Conservation (phyloP, 1,140 invertebrate genomes). For the Temnothorax longispinosus region DNA sequence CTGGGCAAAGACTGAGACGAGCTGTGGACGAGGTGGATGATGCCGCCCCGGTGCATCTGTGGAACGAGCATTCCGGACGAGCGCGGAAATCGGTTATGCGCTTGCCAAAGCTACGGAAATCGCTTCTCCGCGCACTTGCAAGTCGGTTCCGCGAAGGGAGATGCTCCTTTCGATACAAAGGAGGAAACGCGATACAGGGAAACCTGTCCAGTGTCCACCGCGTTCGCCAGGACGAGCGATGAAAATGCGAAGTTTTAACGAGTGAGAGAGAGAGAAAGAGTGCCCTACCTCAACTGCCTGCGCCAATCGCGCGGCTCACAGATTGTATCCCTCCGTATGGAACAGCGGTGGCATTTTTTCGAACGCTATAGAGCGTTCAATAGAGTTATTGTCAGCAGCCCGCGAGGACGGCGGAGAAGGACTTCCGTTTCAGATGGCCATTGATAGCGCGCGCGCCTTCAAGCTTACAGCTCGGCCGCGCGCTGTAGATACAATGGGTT, state of each 20-base stretch:
- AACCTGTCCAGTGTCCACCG: background rate
- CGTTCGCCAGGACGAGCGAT: background rate
- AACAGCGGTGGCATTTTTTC: conserved; percentile 21
- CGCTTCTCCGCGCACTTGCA: conserved; percentile 15
- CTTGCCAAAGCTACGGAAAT: conserved; percentile 45
- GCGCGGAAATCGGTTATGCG: conserved; percentile 58
- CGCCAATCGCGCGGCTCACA: background rate
- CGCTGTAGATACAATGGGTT: background rate
- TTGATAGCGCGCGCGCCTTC: background rate
- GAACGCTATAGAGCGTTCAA: conserved; percentile 7
- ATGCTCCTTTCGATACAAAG: conserved; percentile 54
- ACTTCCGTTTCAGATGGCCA: conserved; percentile 46
- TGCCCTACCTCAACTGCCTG: background rate
- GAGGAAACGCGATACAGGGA: background rate
- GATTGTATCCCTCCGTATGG: background rate
- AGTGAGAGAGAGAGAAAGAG: too few species aligned
- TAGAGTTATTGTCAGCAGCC: conserved; percentile 49
- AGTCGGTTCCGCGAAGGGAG: conserved; percentile 33
- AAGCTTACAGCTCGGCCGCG: background rate
- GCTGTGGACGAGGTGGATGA: background rate
- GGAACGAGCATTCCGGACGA: background rate
- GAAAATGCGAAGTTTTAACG: conserved; percentile 30
- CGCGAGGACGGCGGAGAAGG: conserved; percentile 26
- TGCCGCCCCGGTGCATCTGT: background rate
- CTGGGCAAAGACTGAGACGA: background rate